A percentile compares a stretch with the other conserved stretches of the same genome.
These are phyloP conservation scores for Actenoides hombroni DNA, from an alignment of 2,113 vertebrate genomes.

Conservation along the genomic window DNA sequence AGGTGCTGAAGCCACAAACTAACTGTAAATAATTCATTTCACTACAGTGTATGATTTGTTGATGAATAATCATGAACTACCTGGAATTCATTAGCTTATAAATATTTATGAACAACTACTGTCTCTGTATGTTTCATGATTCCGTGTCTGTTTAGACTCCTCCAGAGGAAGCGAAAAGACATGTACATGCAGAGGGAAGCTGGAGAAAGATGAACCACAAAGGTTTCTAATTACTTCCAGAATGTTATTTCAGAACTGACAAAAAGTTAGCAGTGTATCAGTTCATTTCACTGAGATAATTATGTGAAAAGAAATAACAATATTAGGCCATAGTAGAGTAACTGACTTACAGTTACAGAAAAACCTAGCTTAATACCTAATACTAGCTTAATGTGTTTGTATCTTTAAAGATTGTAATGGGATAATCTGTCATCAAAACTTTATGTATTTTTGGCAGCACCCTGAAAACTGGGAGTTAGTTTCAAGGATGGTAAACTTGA, in stretches of 20 bases:
- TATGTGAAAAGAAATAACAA: conserved; percentile 1
- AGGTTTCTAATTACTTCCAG: neutral
- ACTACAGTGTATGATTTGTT: conserved; percentile 22
- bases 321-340: neutral
- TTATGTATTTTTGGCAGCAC: neutral
- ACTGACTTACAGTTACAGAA: neutral
- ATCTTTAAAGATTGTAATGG: neutral
- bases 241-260: neutral
- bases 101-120: conserved; percentile 61
- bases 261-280: neutral
- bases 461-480: neutral
- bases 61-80: conserved; percentile 72
- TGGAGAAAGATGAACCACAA: neutral
- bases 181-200: neutral
- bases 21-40: conserved; percentile 64
- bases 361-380: neutral
- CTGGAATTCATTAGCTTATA: conserved; percentile 63
- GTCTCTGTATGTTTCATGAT: conserved; percentile 33
- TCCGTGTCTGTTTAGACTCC: neutral
- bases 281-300: conserved; percentile 6
- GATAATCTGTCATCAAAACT: neutral
- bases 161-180: neutral
- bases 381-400: neutral
- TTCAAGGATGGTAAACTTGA: neutral
- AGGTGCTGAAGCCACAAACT: conserved; percentile 61